Conservation (phyloP, 1,140 invertebrate genomes). For the Panonychus citri region DNA sequence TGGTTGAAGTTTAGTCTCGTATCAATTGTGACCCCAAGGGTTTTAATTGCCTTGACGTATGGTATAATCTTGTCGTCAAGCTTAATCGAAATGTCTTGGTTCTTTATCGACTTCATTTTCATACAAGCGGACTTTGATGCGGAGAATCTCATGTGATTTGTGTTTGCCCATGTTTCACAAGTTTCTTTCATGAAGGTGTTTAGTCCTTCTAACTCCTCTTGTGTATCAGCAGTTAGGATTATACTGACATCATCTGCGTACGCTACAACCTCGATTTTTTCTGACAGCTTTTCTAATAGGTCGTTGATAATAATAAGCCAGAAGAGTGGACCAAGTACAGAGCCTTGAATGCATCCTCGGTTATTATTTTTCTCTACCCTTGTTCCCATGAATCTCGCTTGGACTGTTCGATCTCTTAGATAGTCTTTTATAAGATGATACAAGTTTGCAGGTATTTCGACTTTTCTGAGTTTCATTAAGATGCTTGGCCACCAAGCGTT, state of each 20-base stretch:
- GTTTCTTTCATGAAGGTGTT: too few species aligned
- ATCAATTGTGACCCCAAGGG: too few species aligned
- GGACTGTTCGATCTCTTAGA: neutral
- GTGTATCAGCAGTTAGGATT: neutral
- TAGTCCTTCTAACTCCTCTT: too few species aligned
- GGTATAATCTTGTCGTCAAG: too few species aligned
- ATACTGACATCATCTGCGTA: neutral
- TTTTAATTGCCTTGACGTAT: too few species aligned
- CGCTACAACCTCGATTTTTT: neutral
- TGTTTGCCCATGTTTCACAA: too few species aligned
- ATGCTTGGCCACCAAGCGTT: neutral
- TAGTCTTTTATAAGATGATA: neutral
- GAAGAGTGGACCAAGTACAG: neutral
- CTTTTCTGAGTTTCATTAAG: neutral
- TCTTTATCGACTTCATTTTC: too few species aligned
- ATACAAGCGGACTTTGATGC: too few species aligned
- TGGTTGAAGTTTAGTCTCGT: too few species aligned
- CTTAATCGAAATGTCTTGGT: too few species aligned
- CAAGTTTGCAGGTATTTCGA: neutral
- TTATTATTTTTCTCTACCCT: neutral
- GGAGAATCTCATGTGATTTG: too few species aligned
- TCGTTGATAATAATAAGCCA: neutral
- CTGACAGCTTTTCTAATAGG: neutral
- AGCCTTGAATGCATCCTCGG: neutral
- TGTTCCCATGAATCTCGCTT: neutral